phyloP scores from a whole-genome alignment of 2,888 invertebrate species.

The Lasioglossum marginatum region DNA sequence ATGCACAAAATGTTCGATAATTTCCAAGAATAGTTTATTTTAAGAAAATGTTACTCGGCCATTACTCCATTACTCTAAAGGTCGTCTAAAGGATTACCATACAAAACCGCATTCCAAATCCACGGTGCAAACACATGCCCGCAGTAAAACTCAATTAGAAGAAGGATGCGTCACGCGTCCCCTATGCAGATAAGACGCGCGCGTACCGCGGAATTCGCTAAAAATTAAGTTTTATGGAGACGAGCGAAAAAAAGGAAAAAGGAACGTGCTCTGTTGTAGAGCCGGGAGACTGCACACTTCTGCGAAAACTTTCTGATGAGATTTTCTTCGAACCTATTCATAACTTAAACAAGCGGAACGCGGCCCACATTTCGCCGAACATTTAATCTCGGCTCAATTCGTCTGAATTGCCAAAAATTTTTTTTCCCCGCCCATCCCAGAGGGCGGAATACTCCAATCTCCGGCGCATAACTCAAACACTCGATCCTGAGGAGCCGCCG shows the following conservation, averaged over 20 bases:
- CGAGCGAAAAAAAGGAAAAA: conserved; percentile 15
- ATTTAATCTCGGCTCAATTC: conserved; percentile 48
- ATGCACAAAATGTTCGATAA: too few species aligned
- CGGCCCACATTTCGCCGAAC: conserved; percentile 35
- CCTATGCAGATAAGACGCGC: not conserved
- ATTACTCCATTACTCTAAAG: too few species aligned
- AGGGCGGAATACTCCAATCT: conserved; percentile 18
- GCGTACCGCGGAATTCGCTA: not conserved
- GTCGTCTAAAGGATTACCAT: not conserved
- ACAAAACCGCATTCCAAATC: not conserved
- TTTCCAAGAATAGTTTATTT: too few species aligned
- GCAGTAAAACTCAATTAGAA: not conserved
- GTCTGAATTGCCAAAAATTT: conserved; percentile 49
- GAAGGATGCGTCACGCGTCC: not conserved
- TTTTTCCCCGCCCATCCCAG: not conserved
- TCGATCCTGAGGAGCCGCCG: conserved; percentile 3
- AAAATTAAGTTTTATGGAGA: conserved; percentile 7
- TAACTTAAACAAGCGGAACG: conserved; percentile 57
- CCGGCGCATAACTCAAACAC: conserved; percentile 23
- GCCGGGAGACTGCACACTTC: conserved; percentile 31
- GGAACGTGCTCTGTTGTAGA: not conserved
- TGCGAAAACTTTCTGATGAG: conserved; percentile 59
- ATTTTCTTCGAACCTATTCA: conserved; percentile 52
- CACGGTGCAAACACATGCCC: not conserved
- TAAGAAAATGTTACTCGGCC: too few species aligned